phyloP scores from a whole-genome alignment of 2,113 vertebrate genomes.

The Ctenodactylus gundi region DNA sequence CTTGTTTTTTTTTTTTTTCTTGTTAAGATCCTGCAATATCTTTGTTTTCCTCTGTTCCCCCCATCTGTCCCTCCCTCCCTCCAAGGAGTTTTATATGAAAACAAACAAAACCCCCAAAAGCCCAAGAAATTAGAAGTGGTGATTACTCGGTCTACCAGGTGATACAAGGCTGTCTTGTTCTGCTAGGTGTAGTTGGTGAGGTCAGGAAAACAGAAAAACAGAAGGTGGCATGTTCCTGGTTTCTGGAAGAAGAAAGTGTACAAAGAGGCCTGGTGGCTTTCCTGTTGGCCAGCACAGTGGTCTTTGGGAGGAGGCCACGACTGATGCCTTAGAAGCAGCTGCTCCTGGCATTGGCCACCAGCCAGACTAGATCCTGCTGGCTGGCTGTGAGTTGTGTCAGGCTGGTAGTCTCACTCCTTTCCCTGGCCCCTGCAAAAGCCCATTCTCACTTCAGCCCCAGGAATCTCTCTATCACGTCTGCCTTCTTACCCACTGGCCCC shows the following conservation, averaged over 20 bases:
- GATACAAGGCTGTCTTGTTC: not conserved
- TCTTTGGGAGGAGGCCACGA: not conserved
- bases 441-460: not conserved
- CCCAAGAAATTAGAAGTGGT: not conserved
- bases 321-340: not conserved
- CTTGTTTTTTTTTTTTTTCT: too few relatives aligned
- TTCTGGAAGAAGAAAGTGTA: not conserved
- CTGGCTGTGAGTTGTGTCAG: not conserved
- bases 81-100: constrained; percentile 47
- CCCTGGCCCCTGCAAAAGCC: not conserved
- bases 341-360: not conserved
- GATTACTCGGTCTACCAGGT: not conserved
- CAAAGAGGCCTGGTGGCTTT: not conserved
- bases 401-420: not conserved
- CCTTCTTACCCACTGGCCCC: not conserved
- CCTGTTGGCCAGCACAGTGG: not conserved
- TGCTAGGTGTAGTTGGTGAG: not conserved
- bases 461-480: not conserved
- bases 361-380: not conserved
- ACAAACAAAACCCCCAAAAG: too few relatives aligned
- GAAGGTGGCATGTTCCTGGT: not conserved
- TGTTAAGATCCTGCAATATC: too few relatives aligned
- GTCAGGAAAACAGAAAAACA: not conserved
- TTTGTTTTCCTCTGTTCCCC: too few relatives aligned
- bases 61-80: too few relatives aligned